Evolutionary conservation across 1,140 invertebrate genomes (phyloP).

Genomic region (Trichonephila clavata): DNA sequence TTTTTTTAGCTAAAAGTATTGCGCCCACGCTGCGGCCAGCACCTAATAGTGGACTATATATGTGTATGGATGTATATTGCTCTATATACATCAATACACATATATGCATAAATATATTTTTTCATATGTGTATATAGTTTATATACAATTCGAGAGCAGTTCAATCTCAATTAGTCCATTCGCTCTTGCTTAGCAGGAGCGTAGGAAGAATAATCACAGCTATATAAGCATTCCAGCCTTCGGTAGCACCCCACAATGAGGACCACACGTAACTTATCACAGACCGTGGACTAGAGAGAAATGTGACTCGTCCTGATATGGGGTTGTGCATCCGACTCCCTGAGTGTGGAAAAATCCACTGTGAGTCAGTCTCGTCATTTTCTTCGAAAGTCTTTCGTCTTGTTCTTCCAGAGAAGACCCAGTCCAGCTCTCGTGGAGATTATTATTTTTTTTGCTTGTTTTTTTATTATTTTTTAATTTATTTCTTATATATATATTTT

Average conservation of each 20-base stretch:
- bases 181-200: slow-evolving; percentile 74
- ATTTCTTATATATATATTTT: slow-evolving; percentile 49
- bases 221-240: slow-evolving; percentile 66
- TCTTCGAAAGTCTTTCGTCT: neutral
- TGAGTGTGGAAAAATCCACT: slow-evolving; percentile 69
- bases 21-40: slow-evolving; percentile 75
- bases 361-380: slow-evolving; percentile 7
- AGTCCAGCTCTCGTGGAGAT: slow-evolving; percentile 65
- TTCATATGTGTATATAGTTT: slow-evolving; percentile 70
- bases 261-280: slow-evolving; percentile 77
- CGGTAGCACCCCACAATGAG: slow-evolving; percentile 70
- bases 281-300: slow-evolving; percentile 76
- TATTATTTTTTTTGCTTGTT: slow-evolving; percentile 21
- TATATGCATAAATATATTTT: slow-evolving; percentile 68
- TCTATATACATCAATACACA: slow-evolving; percentile 54
- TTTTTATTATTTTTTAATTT: slow-evolving; percentile 28
- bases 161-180: slow-evolving; percentile 60
- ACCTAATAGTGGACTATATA: slow-evolving; percentile 76
- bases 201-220: slow-evolving; percentile 74
- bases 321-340: slow-evolving; percentile 74
- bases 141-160: slow-evolving; percentile 76
- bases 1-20: slow-evolving; percentile 76
- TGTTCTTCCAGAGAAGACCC: slow-evolving; percentile 55
- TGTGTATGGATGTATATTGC: slow-evolving; percentile 50
- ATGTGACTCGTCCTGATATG: slow-evolving; percentile 76